Percentiles rank a stretch among this genome's conserved stretches.
phyloP scores from a whole-genome alignment of 1,140 invertebrate genomes.

The Galendromus occidentalis region DNA sequence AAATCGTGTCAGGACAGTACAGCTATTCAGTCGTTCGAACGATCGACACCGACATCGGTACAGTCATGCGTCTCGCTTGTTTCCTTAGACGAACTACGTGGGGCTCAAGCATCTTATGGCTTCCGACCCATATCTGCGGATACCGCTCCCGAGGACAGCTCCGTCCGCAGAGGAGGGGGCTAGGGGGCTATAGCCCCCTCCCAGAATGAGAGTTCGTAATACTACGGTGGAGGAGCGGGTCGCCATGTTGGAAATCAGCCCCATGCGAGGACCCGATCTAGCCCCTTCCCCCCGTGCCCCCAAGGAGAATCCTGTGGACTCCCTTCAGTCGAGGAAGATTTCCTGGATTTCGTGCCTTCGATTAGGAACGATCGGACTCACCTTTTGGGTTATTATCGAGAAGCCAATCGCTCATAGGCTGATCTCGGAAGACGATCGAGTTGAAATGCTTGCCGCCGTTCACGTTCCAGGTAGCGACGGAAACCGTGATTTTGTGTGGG shows the following conservation, averaged over 20 bases:
- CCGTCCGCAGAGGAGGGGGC: no score
- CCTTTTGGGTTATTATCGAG: constrained; percentile 40
- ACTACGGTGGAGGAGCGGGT: neutral
- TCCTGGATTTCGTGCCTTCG: no score
- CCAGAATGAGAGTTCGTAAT: neutral
- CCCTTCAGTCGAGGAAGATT: constrained; percentile 15
- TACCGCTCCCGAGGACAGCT: no score
- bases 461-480: constrained; percentile 93
- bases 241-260: neutral
- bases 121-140: no score
- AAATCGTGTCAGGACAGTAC: constrained; percentile 13
- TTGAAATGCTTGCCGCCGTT: constrained; percentile 97
- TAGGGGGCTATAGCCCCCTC: no score
- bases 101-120: no score
- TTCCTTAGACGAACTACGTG: no score
- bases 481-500: constrained; percentile 48
- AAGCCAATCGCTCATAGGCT: constrained; percentile 81
- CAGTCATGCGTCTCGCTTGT: no score
- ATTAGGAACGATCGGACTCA: neutral
- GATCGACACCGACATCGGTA: no score
- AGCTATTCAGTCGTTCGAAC: constrained; percentile 18
- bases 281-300: no score
- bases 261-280: no score
- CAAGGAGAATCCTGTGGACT: no score
- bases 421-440: constrained; percentile 71